phyloP scores from a whole-genome alignment of 2,888 invertebrate species.

The Trisateles emortualis region DNA sequence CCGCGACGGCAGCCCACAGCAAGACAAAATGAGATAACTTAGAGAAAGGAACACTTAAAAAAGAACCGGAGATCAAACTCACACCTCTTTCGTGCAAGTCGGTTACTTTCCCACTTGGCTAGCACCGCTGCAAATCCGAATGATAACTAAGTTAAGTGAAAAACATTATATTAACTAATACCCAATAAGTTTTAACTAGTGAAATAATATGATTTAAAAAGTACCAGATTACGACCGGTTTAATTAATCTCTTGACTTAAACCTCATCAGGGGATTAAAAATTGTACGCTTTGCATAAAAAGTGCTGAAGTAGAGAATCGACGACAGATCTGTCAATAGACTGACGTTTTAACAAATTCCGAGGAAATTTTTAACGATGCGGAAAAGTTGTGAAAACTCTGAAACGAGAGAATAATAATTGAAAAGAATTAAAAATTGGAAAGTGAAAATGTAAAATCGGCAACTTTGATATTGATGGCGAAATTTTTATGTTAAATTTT shows the following conservation, averaged over 20 bases:
- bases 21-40: no score
- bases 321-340: conserved; percentile 31
- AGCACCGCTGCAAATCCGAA: no score
- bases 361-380: conserved; percentile 34
- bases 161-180: no score
- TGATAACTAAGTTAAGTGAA: no score
- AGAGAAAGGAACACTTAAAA: no score
- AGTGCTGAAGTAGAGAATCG: conserved; percentile 11
- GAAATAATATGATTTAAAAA: no score
- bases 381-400: conserved; percentile 24
- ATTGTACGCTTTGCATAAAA: conserved; percentile 6
- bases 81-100: no score
- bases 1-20: no score
- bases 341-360: conserved; percentile 31
- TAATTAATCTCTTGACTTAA: background rate
- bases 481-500: no score
- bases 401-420: conserved; percentile 22
- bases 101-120: no score
- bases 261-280: conserved; percentile 21
- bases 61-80: no score
- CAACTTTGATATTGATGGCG: conserved; percentile 12
- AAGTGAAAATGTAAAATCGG: conserved; percentile 26
- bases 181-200: no score
- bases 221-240: background rate
- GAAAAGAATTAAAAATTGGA: conserved; percentile 28